These are phyloP conservation scores for Myotis planiceps DNA, from an alignment of 2,797 vertebrate species.

Conservation along the genomic window DNA sequence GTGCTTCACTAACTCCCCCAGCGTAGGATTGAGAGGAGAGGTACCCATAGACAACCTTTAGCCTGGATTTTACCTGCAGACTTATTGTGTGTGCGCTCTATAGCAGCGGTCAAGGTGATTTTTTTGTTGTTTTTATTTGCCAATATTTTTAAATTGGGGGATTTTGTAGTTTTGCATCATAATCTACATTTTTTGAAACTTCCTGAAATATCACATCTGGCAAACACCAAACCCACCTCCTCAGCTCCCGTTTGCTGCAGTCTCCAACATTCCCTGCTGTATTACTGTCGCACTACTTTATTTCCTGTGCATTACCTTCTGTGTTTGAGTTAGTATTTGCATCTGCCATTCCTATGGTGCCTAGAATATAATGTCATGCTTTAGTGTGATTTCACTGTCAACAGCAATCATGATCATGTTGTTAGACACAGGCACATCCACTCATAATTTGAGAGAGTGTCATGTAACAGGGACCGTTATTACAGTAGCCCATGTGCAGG, in stretches of 20 bases:
- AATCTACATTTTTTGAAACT: not conserved
- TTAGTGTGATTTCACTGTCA: not conserved
- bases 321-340: not conserved
- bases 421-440: not conserved
- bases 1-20: not conserved
- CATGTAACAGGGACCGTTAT: not conserved
- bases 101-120: not conserved
- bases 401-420: not conserved
- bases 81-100: not conserved
- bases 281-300: not conserved
- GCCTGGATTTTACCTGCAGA: not conserved
- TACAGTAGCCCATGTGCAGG: not conserved
- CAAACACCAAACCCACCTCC: not conserved
- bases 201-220: not conserved
- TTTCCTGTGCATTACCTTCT: not conserved
- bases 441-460: not conserved
- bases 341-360: not conserved
- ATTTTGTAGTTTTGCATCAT: not conserved
- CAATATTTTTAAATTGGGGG: not conserved
- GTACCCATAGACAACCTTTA: not conserved
- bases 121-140: not conserved
- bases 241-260: not conserved
- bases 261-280: not conserved
- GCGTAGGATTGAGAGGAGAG: not conserved
- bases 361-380: not conserved